Percentiles rank a stretch among this genome's conserved stretches.
These are phyloP conservation scores for Romanomermis culicivorax DNA, from an alignment of 2,888 invertebrate genomes.

Conservation along the genomic window DNA sequence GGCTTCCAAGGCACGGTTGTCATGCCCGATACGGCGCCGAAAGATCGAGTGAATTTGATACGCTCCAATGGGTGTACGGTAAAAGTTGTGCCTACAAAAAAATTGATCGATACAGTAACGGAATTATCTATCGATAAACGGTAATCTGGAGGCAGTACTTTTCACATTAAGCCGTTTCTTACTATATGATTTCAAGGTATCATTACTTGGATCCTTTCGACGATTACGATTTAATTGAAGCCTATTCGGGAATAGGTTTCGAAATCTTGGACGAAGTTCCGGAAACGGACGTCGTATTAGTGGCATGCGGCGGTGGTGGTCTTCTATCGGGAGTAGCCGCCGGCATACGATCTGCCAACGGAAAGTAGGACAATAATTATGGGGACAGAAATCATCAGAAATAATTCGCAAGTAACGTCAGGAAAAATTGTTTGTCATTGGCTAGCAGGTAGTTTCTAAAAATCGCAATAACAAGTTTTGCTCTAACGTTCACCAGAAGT, in stretches of 20 bases:
- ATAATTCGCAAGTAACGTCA: too few species aligned
- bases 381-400: too few species aligned
- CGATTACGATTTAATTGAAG: slow-evolving; percentile 23
- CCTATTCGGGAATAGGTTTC: slow-evolving; percentile 20
- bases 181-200: too few species aligned
- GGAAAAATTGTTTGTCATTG: too few species aligned
- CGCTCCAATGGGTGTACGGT: slow-evolving; percentile 15
- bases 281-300: slow-evolving; percentile 27
- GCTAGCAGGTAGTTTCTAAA: too few species aligned
- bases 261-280: slow-evolving; percentile 26
- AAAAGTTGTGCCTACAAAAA: background rate
- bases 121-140: background rate
- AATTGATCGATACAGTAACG: slow-evolving; percentile 4
- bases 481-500: too few species aligned
- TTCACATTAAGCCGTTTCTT: too few species aligned
- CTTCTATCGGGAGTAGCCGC: slow-evolving; percentile 26
- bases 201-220: slow-evolving; percentile 27
- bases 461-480: too few species aligned
- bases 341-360: slow-evolving; percentile 17
- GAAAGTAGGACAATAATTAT: too few species aligned
- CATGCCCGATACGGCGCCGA: slow-evolving; percentile 27
- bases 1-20: slow-evolving; percentile 21
- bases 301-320: slow-evolving; percentile 30
- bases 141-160: background rate
- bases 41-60: slow-evolving; percentile 21